Evolutionary conservation across 2,797 vertebrate genomes (phyloP), one percentile per base, ranked within the genome.

Genomic region (Coregonus ussuriensis): DNA sequence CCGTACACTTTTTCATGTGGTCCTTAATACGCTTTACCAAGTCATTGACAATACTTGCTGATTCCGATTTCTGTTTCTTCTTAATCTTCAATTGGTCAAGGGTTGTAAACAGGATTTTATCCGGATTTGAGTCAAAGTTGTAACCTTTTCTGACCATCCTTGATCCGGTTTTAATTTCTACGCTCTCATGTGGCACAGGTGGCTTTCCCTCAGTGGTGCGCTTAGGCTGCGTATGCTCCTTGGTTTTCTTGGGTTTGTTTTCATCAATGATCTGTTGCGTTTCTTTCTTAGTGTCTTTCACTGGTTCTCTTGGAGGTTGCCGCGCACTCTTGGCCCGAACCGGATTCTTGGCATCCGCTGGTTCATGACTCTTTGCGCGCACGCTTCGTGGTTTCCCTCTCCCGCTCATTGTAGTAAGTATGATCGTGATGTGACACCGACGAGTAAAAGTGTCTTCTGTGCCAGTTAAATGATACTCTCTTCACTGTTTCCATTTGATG

Each of bases 51-150:
- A 82, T 73, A 15, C 6, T 0, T 29, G 92, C 21, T 4, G 91
- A 41, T 0, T 81, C 37, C 1, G 65, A 3, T 81, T 0, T 85
- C 0, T 87, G 74, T 0, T 0, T 0, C 56, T 0, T 83, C 41
- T 56, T 91, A 4, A 94, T 91, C 74, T 74, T 94, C 3, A 93
- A 0, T 4, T 82, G 85, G 0, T 81, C 11, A 21, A 94, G 80
- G n/a, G 86, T 91, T 35, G 0, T 41, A 0, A 0, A 0, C 0
- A 93, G 91, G 16, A 86, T 1, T 4, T 37, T 31, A 21, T 69
- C 35, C 4, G 21, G 21, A 25, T 63, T 63, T 11, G 59, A 25
- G 59, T 63, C 6, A 63, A 25, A 1, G n/a, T 9, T 47, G 41
- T 21, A 4, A 6, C 2, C 21, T 21, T 21, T 59, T n/a, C 3